Evolutionary conservation across 1,140 invertebrate genomes (phyloP).

Genomic region (Zelostemma sp.): DNA sequence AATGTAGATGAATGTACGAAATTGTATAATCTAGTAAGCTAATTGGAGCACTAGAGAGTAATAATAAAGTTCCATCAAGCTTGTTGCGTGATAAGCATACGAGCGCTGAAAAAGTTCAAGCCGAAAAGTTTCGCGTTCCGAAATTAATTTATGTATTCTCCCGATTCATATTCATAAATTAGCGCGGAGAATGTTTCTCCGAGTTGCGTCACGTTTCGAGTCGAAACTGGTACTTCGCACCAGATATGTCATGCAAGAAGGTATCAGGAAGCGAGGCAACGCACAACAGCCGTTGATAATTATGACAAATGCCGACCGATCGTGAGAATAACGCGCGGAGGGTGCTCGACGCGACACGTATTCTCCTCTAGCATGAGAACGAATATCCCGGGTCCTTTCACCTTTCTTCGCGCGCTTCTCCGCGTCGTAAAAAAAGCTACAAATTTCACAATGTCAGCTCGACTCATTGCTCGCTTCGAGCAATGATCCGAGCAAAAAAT

Average conservation of each 20-base stretch:
- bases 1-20: too few species aligned
- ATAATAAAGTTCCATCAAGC: neutral
- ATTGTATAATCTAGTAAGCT: too few species aligned
- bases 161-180: neutral
- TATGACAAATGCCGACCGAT: slow-evolving; percentile 39
- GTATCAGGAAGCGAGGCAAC: neutral
- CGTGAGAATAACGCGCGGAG: slow-evolving; percentile 23
- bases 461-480: slow-evolving; percentile 11
- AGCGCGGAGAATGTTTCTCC: neutral
- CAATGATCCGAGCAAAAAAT: slow-evolving; percentile 18
- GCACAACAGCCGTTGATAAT: slow-evolving; percentile 14
- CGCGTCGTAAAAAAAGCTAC: slow-evolving; percentile 21
- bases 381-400: slow-evolving; percentile 27
- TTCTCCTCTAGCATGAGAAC: slow-evolving; percentile 1
- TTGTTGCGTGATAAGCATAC: neutral
- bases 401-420: slow-evolving; percentile 26
- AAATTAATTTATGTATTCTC: neutral
- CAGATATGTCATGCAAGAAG: neutral
- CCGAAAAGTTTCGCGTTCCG: neutral
- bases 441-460: slow-evolving; percentile 44
- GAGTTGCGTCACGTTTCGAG: neutral
- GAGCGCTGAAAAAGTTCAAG: neutral
- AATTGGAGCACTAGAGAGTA: too few species aligned
- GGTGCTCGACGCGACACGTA: slow-evolving; percentile 4
- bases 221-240: neutral